phyloP scores from a whole-genome alignment of 92 coral and sea anemone species.

The Umimayanthus chanpuru region DNA sequence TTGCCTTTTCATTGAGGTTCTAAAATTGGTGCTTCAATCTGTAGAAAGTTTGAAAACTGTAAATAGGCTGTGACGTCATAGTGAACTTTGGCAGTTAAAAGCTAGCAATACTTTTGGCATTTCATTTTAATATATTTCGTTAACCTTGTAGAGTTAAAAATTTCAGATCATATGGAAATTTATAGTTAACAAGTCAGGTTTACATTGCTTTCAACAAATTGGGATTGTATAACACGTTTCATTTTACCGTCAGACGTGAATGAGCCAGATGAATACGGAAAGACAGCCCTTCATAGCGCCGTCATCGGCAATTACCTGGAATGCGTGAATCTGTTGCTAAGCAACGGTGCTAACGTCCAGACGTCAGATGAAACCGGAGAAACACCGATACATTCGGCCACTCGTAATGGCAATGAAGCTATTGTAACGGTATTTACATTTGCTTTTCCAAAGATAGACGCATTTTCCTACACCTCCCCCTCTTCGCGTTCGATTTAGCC shows the following conservation, averaged over 20 bases:
- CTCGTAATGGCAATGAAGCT: slow-evolving; percentile 73
- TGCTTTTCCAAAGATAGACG: neutral
- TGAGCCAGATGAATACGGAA: slow-evolving; percentile 73
- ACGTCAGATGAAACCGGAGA: slow-evolving; percentile 76
- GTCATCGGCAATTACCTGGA: slow-evolving; percentile 67
- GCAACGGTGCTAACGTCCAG: slow-evolving; percentile 68
- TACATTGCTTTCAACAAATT: neutral
- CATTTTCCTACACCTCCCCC: neutral
- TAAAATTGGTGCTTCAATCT: too few relatives aligned
- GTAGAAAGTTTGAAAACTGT: too few relatives aligned
- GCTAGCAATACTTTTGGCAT: too few relatives aligned
- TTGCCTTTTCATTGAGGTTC: too few relatives aligned
- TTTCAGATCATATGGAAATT: neutral
- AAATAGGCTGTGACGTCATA: too few relatives aligned
- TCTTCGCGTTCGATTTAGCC: too few relatives aligned
- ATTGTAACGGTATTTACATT: slow-evolving; percentile 59
- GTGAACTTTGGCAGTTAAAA: too few relatives aligned
- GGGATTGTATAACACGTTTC: neutral
- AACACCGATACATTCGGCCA: slow-evolving; percentile 80
- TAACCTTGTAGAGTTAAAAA: too few relatives aligned
- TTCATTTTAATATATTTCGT: too few relatives aligned
- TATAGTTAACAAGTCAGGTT: neutral
- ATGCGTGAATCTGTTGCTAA: slow-evolving; percentile 57
- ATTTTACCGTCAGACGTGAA: slow-evolving; percentile 54
- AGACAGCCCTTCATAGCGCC: slow-evolving; percentile 79